Base-by-base conservation (phyloP, 2,113 vertebrate species). In the Elaphurus davidianus region DNA sequence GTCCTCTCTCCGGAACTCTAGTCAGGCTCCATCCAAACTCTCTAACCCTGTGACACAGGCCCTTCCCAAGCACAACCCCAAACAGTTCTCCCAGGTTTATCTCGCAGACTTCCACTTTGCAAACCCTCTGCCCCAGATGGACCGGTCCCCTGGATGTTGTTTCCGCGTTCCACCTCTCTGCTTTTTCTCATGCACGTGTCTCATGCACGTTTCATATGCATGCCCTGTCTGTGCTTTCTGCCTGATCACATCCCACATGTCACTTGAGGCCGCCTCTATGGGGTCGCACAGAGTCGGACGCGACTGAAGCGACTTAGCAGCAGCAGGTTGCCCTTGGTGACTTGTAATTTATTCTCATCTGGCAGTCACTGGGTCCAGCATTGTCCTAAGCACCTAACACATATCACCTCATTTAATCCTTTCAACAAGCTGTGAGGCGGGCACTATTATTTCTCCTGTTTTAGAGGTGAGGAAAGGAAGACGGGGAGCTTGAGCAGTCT, bases 261-360 rank as follows among this genome's bases (percentile, higher is more conserved):
- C 67, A 2, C 1, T 0, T 13, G 55, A 36, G 43, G 52, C 6
- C 11, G 0, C 2, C 40, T 14, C 11, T 50, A 1, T 50, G 12
- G 47, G 47, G 47, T 14, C 3, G 12, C 47, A 14, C 13, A 50
- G 47, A 50, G 47, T 50, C 47, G 13, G 47, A 50, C 47, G 13
- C 12, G 2, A 50, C 12, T 50, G 47, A 50, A 50, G 12, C 12
- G 12, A 50, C 47, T 50, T 50, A 50, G 47, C 47, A 50, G 47
- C 12, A 50, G 47, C 7, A 1, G 45, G 15, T 13, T 36, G 1
- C 16, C 47, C 30, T 25, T 21, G 12, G 30, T n/a, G 6, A 57
- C 57, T 40, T 9, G 12, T 11, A 87, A 55, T 27, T 60, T 15
- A 40, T 1, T 30, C 14, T 40, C 8, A 8, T 27, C 30, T 6